Evolutionary conservation across 2,888 invertebrate species (phyloP).

Genomic region (Ctena decussata): DNA sequence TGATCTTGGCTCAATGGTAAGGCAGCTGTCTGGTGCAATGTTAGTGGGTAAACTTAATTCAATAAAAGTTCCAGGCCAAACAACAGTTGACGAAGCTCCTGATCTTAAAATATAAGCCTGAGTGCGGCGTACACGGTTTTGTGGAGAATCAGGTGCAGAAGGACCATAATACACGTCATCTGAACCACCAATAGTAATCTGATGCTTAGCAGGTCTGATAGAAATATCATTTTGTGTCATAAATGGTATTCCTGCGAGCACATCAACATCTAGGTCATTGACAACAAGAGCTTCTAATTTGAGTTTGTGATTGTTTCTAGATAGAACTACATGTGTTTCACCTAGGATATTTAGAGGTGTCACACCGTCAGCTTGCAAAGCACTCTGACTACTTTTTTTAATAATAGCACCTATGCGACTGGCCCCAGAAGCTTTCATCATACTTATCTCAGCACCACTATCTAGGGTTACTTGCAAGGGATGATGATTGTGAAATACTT

Average conservation of each 20-base stretch:
- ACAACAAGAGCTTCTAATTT: not conserved
- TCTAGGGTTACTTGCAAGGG: not conserved
- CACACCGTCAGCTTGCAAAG: not conserved
- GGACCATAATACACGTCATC: not conserved
- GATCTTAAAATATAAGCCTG: not conserved
- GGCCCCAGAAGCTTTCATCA: not conserved
- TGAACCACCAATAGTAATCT: not conserved
- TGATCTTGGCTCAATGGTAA: not conserved
- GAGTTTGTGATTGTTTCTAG: not conserved
- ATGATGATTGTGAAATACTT: not conserved
- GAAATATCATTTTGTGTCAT: not conserved
- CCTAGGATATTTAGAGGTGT: not conserved
- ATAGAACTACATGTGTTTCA: not conserved
- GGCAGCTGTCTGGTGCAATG: not conserved
- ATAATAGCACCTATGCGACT: not conserved
- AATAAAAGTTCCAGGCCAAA: not conserved
- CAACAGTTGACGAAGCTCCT: not conserved
- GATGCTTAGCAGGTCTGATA: not conserved
- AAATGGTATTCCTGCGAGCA: not conserved
- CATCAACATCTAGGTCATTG: not conserved
- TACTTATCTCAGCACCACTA: not conserved
- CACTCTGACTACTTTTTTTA: not conserved
- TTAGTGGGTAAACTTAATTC: not conserved
- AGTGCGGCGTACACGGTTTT: not conserved
- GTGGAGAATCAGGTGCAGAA: not conserved